phyloP scores from a whole-genome alignment of 2,888 invertebrate species.

The Idaea biselata region DNA sequence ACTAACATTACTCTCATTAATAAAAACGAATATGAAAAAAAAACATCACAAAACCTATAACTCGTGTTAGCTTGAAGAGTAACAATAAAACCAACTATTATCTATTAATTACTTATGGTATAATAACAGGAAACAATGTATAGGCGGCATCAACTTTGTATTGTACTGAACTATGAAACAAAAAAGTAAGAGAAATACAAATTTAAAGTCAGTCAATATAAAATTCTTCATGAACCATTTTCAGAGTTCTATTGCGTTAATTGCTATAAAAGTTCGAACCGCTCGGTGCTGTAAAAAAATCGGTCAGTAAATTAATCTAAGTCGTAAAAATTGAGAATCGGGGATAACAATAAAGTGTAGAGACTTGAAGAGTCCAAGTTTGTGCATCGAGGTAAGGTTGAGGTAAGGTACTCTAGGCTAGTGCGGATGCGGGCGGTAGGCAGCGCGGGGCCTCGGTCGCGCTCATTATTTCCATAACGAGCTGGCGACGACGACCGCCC shows the following conservation, averaged over 20 bases:
- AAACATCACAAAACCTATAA: conserved; percentile 4
- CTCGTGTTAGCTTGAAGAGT: neutral
- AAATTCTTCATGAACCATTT: neutral
- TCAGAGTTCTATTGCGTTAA: neutral
- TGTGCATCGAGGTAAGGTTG: conserved; percentile 21
- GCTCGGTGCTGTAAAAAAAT: conserved; percentile 12
- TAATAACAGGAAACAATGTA: neutral
- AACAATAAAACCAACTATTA: neutral
- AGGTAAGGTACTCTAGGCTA: conserved; percentile 31
- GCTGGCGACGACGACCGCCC: conserved; percentile 53
- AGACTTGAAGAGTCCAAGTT: conserved; percentile 51
- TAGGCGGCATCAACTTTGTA: neutral
- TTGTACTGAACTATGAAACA: neutral
- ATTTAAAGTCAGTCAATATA: neutral
- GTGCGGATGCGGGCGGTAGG: conserved; percentile 51
- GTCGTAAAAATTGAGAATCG: conserved; percentile 47
- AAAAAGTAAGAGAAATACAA: conserved; percentile 12
- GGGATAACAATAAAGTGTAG: conserved; percentile 59
- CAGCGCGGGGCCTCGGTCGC: conserved; percentile 46
- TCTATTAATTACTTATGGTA: neutral
- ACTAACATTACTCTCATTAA: neutral
- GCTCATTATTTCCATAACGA: conserved; percentile 76
- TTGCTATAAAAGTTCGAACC: neutral
- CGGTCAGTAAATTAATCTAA: conserved; percentile 42
- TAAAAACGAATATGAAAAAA: neutral